Evolutionary conservation across 2,797 vertebrate genomes (phyloP).

Genomic region (Pelochelys cantorii): DNA sequence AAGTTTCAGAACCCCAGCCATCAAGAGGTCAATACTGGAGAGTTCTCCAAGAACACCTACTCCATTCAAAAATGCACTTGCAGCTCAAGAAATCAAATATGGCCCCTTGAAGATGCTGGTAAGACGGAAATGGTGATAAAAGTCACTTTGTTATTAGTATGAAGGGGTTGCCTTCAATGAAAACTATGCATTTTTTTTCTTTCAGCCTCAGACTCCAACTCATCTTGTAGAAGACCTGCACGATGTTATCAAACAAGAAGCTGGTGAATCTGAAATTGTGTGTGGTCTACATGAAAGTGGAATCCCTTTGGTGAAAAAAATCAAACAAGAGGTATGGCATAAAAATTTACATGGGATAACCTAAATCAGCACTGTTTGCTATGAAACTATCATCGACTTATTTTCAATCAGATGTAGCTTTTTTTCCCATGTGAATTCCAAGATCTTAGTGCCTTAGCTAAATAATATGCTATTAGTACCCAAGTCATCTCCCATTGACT

Average conservation of each 20-base stretch:
- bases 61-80: slow-evolving; percentile 91
- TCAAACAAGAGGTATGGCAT: slow-evolving; percentile 95
- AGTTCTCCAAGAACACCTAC: slow-evolving; percentile 94
- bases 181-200: slow-evolving; percentile 54
- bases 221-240: slow-evolving; percentile 90
- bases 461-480: slow-evolving; percentile 59
- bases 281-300: slow-evolving; percentile 84
- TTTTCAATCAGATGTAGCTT: slow-evolving; percentile 65
- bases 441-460: slow-evolving; percentile 60
- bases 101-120: slow-evolving; percentile 94
- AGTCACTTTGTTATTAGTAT: slow-evolving; percentile 47
- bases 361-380: slow-evolving; percentile 63
- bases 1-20: slow-evolving; percentile 94
- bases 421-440: slow-evolving; percentile 64
- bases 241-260: slow-evolving; percentile 95
- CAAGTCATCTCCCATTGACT: slow-evolving; percentile 74
- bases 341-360: slow-evolving; percentile 61
- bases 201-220: slow-evolving; percentile 87
- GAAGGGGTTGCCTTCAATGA: slow-evolving; percentile 54
- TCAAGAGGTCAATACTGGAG: slow-evolving; percentile 93
- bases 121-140: slow-evolving; percentile 75
- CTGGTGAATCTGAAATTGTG: slow-evolving; percentile 90
- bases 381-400: slow-evolving; percentile 57
- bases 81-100: slow-evolving; percentile 93
- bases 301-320: slow-evolving; percentile 94